These are phyloP conservation scores for Bathybates hornii DNA, from an alignment of 2,113 vertebrate species.

Conservation along the genomic window DNA sequence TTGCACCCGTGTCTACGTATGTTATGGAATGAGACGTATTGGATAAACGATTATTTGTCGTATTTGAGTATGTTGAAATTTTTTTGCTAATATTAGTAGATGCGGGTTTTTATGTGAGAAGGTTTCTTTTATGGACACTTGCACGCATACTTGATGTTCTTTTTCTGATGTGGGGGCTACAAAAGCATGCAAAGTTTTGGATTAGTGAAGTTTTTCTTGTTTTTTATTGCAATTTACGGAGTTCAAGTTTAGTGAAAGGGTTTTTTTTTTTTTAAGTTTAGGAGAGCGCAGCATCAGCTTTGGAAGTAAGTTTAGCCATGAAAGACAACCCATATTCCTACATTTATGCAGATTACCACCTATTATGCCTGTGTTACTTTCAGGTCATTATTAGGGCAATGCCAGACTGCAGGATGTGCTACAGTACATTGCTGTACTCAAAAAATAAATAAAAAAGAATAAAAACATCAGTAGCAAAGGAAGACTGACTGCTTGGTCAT, in stretches of 20 bases:
- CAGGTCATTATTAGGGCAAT: neutral
- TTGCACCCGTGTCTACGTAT: neutral
- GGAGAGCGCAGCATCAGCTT: neutral
- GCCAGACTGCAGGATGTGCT: neutral
- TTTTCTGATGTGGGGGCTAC: neutral
- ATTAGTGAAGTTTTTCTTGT: neutral
- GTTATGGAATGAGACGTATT: neutral
- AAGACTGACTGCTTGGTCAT: neutral
- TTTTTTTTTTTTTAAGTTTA: neutral
- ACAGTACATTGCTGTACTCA: neutral
- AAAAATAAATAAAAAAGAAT: neutral
- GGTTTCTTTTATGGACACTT: neutral
- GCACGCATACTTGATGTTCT: neutral
- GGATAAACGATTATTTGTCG: neutral
- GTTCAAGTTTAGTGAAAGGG: neutral
- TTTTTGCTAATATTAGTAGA: neutral
- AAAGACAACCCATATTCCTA: neutral
- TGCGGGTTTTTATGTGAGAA: rapidly evolving
- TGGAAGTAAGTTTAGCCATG: neutral
- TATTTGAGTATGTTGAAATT: neutral
- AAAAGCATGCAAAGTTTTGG: neutral
- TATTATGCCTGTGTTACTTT: neutral
- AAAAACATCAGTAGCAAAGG: neutral
- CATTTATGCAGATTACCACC: neutral
- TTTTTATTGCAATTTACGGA: rapidly evolving